phyloP scores from a whole-genome alignment of 1,140 invertebrate species.

The Amphibalanus amphitrite region DNA sequence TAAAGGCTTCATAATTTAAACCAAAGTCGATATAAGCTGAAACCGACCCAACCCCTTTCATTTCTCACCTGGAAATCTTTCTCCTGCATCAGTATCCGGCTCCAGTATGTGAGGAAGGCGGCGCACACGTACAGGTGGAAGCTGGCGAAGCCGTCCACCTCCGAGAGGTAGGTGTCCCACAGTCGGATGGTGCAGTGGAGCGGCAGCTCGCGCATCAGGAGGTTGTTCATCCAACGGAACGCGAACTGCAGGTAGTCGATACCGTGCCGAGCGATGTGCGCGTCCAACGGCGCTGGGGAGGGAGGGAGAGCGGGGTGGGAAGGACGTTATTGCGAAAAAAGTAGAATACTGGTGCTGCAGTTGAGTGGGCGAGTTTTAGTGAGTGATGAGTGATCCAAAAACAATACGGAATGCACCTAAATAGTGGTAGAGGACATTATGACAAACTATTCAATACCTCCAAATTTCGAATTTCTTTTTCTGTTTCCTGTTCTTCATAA shows the following conservation, averaged over 20 bases:
- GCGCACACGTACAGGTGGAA: slow-evolving; percentile 99
- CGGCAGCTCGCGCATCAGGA: slow-evolving; percentile 92
- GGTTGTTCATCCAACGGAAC: slow-evolving; percentile 99
- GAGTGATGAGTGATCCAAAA: no score
- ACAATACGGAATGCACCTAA: no score
- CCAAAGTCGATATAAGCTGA: background rate
- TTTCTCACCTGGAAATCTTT: slow-evolving; percentile 78
- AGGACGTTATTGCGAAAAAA: background rate
- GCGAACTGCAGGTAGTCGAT: slow-evolving; percentile 99
- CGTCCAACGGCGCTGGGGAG: slow-evolving; percentile 53
- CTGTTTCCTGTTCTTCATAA: no score
- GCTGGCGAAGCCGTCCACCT: slow-evolving; percentile 85
- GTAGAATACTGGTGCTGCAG: slow-evolving; percentile 3
- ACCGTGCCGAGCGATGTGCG: slow-evolving; percentile 77
- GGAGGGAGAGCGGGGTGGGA: no score
- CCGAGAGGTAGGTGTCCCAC: slow-evolving; percentile 99
- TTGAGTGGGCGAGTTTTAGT: no score
- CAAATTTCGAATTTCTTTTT: no score
- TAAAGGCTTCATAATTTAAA: slow-evolving; percentile 5
- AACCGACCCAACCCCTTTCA: background rate
- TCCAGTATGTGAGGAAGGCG: slow-evolving; percentile 91
- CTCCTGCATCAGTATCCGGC: slow-evolving; percentile 69
- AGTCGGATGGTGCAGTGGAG: slow-evolving; percentile 91
- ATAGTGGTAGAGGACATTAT: no score
- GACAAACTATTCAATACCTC: no score